These are phyloP conservation scores for Lepidurus couesii DNA, from an alignment of 1,140 invertebrate genomes.

Conservation along the genomic window DNA sequence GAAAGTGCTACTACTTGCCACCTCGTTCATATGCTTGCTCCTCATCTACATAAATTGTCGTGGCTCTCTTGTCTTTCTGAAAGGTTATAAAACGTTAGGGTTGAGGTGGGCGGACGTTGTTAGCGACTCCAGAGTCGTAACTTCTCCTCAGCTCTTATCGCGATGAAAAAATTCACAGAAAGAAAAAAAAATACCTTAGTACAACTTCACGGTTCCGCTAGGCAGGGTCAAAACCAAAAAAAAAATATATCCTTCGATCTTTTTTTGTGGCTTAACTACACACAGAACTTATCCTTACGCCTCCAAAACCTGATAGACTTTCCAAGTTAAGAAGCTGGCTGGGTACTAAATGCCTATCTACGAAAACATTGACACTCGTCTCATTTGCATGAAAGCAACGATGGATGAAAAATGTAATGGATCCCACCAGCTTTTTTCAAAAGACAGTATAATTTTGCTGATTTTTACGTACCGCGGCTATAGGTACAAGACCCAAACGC, in stretches of 20 bases:
- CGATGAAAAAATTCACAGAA: conserved; percentile 5
- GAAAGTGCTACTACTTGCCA: conserved; percentile 14
- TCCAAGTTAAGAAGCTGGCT: conserved; percentile 15
- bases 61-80: conserved; percentile 12
- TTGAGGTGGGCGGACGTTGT: conserved; percentile 17
- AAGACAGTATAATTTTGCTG: conserved; percentile 3
- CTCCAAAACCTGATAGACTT: neutral
- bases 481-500: neutral
- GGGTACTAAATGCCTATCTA: conserved; percentile 11
- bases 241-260: neutral
- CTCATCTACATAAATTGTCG: conserved; percentile 16
- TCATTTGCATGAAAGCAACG: conserved; percentile 22
- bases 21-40: conserved; percentile 13
- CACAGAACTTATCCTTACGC: neutral
- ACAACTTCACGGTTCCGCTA: neutral
- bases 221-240: neutral
- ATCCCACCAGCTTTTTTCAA: conserved; percentile 5
- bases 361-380: conserved; percentile 19
- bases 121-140: conserved; percentile 6
- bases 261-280: neutral
- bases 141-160: conserved; percentile 9
- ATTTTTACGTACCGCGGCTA: neutral
- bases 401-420: neutral
- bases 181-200: neutral
- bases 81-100: conserved; percentile 10